Evolutionary conservation across 2,113 vertebrate genomes (phyloP), one percentile per base, ranked within the genome.

Genomic region (Fukomys damarensis): DNA sequence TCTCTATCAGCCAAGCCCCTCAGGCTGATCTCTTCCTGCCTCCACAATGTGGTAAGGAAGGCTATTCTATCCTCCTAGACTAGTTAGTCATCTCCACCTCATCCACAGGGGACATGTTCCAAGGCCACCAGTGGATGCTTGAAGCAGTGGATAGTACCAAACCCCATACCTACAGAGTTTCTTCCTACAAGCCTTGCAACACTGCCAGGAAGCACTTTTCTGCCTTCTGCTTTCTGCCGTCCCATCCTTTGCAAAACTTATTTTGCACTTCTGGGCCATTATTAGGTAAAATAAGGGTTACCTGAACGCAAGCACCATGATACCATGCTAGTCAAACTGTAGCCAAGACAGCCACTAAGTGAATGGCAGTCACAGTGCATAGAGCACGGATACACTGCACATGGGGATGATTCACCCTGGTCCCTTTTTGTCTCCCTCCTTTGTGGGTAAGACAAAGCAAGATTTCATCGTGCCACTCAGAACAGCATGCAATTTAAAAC

Each of bases 11-110:
- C 56, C 76, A 4, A 0, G 30, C 0, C 16, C 43, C 68, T 52
- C 1, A 2, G 46, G 65, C 30, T 26, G 28, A 9, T 0, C 3
- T 28, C 81, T 66, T 38, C 2, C 1, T 5, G 4, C 24, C 24
- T 52, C n/a, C 14, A 4, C 0, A 3, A 56, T 32, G 3, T 24
- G 8, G 26, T 2, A 24, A 63, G 4, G 2, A 68, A 79, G 43
- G 19, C 2, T 0, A 4, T 52, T 56, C 43, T 63, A 9, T n/a
- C 56, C 74, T 70, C 59, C 49, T 9, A 66, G n/a, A 66, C 19
- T 24, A 38, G 24, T 20, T 24, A 38, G 24, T 20, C 19, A 61
- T 32, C 41, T 22, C 1, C 70, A 58, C 54, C 58, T 41, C 43
- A 63, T 30, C 41, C 59, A 41, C 2, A 10, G 59, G 12, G 26